Conservation (phyloP, 2,113 vertebrate genomes). For the Acanthisitta chloris region DNA sequence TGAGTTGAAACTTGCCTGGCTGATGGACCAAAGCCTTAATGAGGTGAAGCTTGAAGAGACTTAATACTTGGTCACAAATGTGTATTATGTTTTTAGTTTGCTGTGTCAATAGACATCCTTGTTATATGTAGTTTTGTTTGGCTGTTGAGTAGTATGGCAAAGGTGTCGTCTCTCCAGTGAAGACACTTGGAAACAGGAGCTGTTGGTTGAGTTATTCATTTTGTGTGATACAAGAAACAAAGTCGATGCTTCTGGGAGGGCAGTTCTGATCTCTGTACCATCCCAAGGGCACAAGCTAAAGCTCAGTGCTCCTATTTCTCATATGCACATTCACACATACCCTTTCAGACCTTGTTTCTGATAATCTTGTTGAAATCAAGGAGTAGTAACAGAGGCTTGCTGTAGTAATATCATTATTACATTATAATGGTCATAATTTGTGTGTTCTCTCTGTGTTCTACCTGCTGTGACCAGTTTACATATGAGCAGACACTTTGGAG, state of each 20-base stretch:
- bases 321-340: fast-evolving
- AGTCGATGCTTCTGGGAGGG: not conserved
- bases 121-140: not conserved
- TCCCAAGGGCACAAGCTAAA: not conserved
- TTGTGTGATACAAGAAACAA: not conserved
- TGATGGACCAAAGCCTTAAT: not conserved
- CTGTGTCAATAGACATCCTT: not conserved
- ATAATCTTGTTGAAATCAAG: not conserved
- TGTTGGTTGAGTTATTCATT: not conserved
- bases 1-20: not conserved
- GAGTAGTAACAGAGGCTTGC: not conserved
- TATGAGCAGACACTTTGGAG: fast-evolving
- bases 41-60: not conserved
- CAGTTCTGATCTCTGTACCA: not conserved
- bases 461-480: not conserved
- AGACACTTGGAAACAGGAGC: not conserved
- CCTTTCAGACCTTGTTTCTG: not conserved
- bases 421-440: not conserved
- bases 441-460: not conserved
- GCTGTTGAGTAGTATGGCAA: not conserved
- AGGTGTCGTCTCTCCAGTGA: not conserved
- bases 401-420: not conserved
- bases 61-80: not conserved
- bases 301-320: not conserved
- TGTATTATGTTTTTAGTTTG: not conserved